Percentiles rank a stretch among this genome's conserved stretches.
Conservation (phyloP, 2,113 vertebrate genomes). For the Aythya baeri region DNA sequence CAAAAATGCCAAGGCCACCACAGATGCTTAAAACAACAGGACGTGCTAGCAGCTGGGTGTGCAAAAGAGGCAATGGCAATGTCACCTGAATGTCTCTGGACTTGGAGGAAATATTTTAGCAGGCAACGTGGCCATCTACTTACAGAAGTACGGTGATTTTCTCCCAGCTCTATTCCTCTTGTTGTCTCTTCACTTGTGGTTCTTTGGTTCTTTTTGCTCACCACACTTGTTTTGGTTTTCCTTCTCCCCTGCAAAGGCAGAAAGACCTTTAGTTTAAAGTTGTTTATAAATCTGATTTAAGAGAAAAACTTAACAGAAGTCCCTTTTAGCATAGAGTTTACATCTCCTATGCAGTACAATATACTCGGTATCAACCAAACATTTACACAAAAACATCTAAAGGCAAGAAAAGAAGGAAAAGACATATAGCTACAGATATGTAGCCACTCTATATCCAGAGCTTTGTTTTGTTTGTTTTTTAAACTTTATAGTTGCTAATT, state of each 20-base stretch:
- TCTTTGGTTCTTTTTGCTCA: background rate
- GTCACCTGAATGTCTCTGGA: background rate
- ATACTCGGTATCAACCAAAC: background rate
- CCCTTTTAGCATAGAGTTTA: background rate
- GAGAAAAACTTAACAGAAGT: background rate
- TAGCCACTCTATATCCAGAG: background rate
- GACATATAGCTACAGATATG: background rate
- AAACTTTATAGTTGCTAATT: background rate
- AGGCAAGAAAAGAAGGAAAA: background rate
- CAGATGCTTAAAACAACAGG: background rate
- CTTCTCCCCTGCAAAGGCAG: background rate
- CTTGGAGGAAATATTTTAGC: background rate
- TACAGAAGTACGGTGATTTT: background rate
- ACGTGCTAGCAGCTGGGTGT: background rate
- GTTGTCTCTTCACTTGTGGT: background rate
- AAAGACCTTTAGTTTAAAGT: background rate
- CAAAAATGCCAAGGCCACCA: background rate
- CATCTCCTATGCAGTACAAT: background rate
- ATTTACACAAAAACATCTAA: background rate
- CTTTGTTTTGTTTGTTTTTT: background rate
- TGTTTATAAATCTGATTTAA: background rate
- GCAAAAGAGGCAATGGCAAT: background rate
- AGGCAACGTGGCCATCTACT: too few species aligned
- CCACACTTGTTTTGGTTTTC: background rate
- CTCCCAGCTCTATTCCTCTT: background rate